Conservation (phyloP, 1,140 invertebrate species). For the Drusus annulatus region DNA sequence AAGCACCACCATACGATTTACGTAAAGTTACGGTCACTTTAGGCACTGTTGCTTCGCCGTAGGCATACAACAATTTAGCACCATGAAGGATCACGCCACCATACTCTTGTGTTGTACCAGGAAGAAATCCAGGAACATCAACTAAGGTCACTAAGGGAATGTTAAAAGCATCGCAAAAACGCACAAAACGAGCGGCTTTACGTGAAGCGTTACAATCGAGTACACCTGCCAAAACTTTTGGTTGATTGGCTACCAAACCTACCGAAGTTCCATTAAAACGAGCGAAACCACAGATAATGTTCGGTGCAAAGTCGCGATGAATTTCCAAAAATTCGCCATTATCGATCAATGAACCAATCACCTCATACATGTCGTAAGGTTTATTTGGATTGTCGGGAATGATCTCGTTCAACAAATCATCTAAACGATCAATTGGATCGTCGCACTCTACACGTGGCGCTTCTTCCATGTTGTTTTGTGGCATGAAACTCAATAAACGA, state of each 20-base stretch:
- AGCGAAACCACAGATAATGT: neutral
- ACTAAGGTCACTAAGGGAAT: conserved; percentile 7
- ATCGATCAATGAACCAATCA: neutral
- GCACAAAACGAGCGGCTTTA: neutral
- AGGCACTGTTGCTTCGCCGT: conserved; percentile 4
- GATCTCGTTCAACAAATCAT: neutral
- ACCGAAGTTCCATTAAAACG: neutral
- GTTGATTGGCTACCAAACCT: conserved; percentile 9
- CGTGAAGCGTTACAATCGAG: conserved; percentile 1
- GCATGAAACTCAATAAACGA: neutral
- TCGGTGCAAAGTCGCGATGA: neutral
- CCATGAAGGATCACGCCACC: neutral
- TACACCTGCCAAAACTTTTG: neutral
- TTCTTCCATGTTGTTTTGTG: neutral
- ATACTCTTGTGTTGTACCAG: neutral
- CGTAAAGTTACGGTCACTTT: neutral
- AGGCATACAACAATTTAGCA: conserved; percentile 8
- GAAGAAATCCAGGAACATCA: conserved; percentile 4
- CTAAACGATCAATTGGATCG: neutral
- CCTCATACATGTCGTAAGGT: neutral
- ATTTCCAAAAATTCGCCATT: neutral
- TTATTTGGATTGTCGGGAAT: neutral
- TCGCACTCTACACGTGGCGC: neutral
- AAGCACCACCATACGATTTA: conserved; percentile 8
- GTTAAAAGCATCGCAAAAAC: conserved; percentile 15